Base-by-base conservation (phyloP, 2,888 invertebrate species). In the Amaurobius ferox region DNA sequence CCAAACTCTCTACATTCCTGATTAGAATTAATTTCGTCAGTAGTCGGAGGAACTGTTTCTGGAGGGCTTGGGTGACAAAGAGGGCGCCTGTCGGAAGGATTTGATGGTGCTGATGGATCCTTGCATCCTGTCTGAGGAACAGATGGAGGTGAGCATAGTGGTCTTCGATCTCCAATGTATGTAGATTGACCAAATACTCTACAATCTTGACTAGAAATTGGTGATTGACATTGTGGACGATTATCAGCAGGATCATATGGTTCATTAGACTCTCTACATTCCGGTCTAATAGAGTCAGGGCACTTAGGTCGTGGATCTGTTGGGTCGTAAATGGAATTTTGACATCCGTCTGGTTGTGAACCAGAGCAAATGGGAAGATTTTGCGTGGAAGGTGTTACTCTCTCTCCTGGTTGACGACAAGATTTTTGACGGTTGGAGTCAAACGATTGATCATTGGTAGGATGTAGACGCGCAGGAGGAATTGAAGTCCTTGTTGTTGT, bases 131-230 rank as follows among this genome's bases (percentile, higher is more conserved):
- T n/a, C 70, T 74, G 86, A 30, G 6, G 30, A 13, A 73, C 30
- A n/a, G 67, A 26, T 11, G 77, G 19, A 3, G 73, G 48, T 26
- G 79, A 30, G 40, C 86, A 86, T 3, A 86, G 16, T 11, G 79
- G 86, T 39, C 86, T 32, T 9, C 71, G 74, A 55, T 86, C 86
- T n/a, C 79, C 79, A 64, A 16, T 35, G 48, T 86, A 86, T 19
- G 86, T 72, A 30, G 68, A 71, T 64, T 79, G 35, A 30, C 73
- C 73, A 23, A 19, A 26, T 16, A 39, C 3, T 79, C 86, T 61
- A 28, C 86, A 86, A 0, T 48, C 61, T 7, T 32, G 19, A 9
- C 19, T 1, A 28, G 23, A 23, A 9, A 19, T 23, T 11, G 62
- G 29, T 62, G 61, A 9, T 35, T 44, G 71, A 23, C 87, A 81